Conservation (phyloP, 1,140 invertebrate species). For the Argopecten irradians region DNA sequence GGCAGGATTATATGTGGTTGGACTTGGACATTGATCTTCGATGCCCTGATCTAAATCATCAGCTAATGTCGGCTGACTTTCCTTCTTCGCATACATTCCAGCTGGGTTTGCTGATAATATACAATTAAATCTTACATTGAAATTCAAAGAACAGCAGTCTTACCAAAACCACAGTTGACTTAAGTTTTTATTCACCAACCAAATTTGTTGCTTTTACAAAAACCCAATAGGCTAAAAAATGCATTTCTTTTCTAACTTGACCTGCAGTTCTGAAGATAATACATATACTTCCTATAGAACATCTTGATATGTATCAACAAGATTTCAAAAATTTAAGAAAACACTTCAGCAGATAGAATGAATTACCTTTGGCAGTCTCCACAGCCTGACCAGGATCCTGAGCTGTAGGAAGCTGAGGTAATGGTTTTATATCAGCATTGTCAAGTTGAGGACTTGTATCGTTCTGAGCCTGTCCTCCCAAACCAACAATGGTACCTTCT, state of each 20-base stretch:
- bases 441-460: constrained; percentile 52
- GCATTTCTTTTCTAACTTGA: too few relatives aligned
- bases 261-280: too few relatives aligned
- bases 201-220: too few relatives aligned
- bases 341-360: too few relatives aligned
- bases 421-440: constrained; percentile 28
- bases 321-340: too few relatives aligned
- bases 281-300: too few relatives aligned
- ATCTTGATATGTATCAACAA: too few relatives aligned
- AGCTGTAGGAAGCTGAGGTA: background rate
- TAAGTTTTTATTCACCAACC: too few relatives aligned
- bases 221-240: too few relatives aligned
- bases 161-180: too few relatives aligned
- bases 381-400: constrained; percentile 45
- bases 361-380: constrained; percentile 25
- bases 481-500: constrained; percentile 56
- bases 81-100: constrained; percentile 29
- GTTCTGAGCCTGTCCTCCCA: constrained; percentile 46
- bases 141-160: too few relatives aligned
- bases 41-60: constrained; percentile 27
- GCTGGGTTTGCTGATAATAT: constrained; percentile 30
- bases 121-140: background rate
- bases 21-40: constrained; percentile 33
- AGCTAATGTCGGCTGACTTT: constrained; percentile 28
- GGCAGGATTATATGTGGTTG: background rate